Percentiles rank a stretch among this genome's conserved stretches.
Conservation (phyloP, 2,113 vertebrate species). For the Channa maculata region DNA sequence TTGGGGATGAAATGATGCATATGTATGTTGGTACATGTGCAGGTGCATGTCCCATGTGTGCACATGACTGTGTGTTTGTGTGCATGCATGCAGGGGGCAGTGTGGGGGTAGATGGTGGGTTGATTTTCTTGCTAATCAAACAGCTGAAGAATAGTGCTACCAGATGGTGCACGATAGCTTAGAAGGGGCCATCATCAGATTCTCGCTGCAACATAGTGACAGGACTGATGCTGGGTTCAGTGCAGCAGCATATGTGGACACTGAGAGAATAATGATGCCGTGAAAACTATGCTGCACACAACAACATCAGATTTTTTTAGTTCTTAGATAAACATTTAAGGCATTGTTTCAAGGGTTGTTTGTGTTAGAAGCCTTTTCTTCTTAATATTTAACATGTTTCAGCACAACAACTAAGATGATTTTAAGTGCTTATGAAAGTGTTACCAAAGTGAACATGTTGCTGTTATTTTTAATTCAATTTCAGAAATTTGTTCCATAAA, state of each 20-base stretch:
- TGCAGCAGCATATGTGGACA: constrained; percentile 55
- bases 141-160: constrained; percentile 71
- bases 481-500: too few species aligned
- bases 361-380: not conserved
- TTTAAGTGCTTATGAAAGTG: too few species aligned
- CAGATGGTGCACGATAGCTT: constrained; percentile 74
- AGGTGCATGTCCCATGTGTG: constrained; percentile 55
- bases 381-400: constrained; percentile 35
- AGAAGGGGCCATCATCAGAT: constrained; percentile 71
- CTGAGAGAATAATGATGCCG: constrained; percentile 10
- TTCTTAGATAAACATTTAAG: not conserved
- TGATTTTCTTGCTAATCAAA: constrained; percentile 69
- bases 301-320: not conserved
- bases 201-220: constrained; percentile 61
- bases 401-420: constrained; percentile 2
- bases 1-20: constrained; percentile 38
- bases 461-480: too few species aligned
- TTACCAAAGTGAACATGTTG: too few species aligned
- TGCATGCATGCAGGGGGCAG: constrained; percentile 36
- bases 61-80: constrained; percentile 23
- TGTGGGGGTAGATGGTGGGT: constrained; percentile 52
- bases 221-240: constrained; percentile 28
- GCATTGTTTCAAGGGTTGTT: not conserved
- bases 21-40: constrained; percentile 21
- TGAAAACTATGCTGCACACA: constrained; percentile 2